Conservation (phyloP, 2,113 vertebrate genomes). For the Columba janthina region DNA sequence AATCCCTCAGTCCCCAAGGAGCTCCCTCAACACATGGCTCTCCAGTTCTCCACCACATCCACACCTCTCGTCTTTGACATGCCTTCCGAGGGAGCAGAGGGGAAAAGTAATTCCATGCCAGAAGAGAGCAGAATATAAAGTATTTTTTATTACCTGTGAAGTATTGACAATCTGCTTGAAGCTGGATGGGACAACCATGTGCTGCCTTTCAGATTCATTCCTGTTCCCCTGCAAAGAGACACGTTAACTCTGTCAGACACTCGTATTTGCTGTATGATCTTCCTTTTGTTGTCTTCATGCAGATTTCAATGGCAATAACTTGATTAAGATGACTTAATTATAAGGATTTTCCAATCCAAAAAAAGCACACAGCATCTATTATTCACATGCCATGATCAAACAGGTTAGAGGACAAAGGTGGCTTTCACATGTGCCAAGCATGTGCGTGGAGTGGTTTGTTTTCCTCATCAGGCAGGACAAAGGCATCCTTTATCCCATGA, state of each 20-base stretch:
- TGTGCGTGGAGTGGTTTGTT: fast-evolving
- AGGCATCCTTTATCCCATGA: neutral
- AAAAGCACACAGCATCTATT: neutral
- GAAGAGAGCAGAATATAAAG: neutral
- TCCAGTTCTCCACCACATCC: neutral
- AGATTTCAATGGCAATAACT: neutral
- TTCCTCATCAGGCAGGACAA: neutral
- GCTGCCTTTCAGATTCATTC: neutral
- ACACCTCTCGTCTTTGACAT: neutral
- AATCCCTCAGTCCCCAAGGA: neutral
- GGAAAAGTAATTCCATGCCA: neutral
- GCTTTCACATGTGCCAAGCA: neutral
- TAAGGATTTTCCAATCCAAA: neutral
- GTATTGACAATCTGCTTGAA: neutral
- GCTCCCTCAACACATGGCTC: neutral
- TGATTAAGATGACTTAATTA: neutral
- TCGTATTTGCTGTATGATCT: neutral
- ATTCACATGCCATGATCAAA: neutral
- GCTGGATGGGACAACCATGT: neutral
- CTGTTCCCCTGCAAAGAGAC: neutral
- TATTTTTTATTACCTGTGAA: neutral
- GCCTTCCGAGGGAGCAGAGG: neutral
- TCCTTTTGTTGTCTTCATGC: neutral
- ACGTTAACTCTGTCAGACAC: neutral
- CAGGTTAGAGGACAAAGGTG: neutral